Conservation (phyloP, 2,888 invertebrate species). For the Eledona agricola region DNA sequence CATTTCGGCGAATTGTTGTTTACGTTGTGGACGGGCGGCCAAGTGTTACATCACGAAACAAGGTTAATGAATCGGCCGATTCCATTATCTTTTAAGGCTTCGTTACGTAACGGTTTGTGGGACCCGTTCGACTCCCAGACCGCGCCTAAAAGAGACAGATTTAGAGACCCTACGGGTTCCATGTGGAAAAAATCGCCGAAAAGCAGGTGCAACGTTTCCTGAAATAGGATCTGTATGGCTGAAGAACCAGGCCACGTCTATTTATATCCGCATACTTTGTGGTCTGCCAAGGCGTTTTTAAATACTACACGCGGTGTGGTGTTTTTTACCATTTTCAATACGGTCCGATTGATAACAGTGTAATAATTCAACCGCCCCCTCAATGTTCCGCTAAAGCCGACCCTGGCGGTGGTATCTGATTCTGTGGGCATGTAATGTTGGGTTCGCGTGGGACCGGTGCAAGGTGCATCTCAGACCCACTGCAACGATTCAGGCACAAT, state of each 20-base stretch:
- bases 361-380: no score
- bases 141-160: conserved; percentile 12
- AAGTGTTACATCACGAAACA: conserved; percentile 19
- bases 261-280: conserved; percentile 40
- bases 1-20: conserved; percentile 6
- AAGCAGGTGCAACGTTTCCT: conserved; percentile 42
- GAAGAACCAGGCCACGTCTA: conserved; percentile 42
- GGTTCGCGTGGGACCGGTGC: conserved; percentile 3
- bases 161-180: conserved; percentile 8
- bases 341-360: no score
- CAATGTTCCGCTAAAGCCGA: no score
- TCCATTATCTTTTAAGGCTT: conserved; percentile 24
- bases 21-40: conserved; percentile 8
- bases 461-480: conserved; percentile 4
- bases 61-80: conserved; percentile 27
- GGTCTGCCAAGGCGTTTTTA: conserved; percentile 39
- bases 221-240: conserved; percentile 42
- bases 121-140: conserved; percentile 5
- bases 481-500: background rate
- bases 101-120: conserved; percentile 13
- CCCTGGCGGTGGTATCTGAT: conserved; percentile 31
- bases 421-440: conserved; percentile 21
- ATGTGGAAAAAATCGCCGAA: conserved; percentile 17
- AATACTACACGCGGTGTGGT: conserved; percentile 37
- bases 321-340: conserved; percentile 27